phyloP scores from a whole-genome alignment of 1,140 invertebrate species.

The Drosophila nannoptera region DNA sequence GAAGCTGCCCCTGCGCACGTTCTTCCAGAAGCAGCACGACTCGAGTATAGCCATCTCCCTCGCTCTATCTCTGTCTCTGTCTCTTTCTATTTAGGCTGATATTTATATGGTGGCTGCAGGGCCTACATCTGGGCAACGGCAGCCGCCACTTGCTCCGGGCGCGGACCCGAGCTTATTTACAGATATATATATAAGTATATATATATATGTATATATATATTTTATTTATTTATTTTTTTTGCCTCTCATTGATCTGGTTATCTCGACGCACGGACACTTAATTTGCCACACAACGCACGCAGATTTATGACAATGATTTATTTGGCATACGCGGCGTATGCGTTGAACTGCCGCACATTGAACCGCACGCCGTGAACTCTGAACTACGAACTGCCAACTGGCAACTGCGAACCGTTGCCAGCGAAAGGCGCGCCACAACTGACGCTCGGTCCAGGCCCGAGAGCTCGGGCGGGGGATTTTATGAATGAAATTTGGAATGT shows the following conservation, averaged over 20 bases:
- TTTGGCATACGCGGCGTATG: slow-evolving; percentile 43
- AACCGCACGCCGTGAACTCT: background rate
- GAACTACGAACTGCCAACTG: too few species aligned
- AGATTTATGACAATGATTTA: slow-evolving; percentile 76
- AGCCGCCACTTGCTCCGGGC: slow-evolving; percentile 61
- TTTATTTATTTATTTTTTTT: slow-evolving; percentile 21
- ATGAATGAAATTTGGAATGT: slow-evolving; percentile 63
- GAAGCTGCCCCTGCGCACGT: slow-evolving; percentile 87
- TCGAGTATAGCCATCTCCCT: slow-evolving; percentile 86
- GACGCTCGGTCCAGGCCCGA: slow-evolving; percentile 2
- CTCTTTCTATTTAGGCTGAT: background rate
- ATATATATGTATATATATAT: background rate
- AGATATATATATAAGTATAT: too few species aligned
- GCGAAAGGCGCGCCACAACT: slow-evolving; percentile 64
- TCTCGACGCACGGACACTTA: slow-evolving; percentile 56
- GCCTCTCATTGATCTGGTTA: slow-evolving; percentile 35
- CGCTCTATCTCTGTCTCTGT: background rate
- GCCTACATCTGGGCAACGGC: slow-evolving; percentile 36
- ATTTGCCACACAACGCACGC: slow-evolving; percentile 54
- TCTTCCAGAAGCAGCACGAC: slow-evolving; percentile 90
- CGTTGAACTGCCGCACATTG: background rate
- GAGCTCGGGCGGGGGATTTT: slow-evolving; percentile 46
- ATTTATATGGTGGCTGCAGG: background rate
- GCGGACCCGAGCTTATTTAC: slow-evolving; percentile 48
- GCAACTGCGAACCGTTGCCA: too few species aligned